Evolutionary conservation across 2,888 invertebrate species (phyloP), one percentile per base, ranked within the genome.

Genomic region (Leptothorax acervorum): DNA sequence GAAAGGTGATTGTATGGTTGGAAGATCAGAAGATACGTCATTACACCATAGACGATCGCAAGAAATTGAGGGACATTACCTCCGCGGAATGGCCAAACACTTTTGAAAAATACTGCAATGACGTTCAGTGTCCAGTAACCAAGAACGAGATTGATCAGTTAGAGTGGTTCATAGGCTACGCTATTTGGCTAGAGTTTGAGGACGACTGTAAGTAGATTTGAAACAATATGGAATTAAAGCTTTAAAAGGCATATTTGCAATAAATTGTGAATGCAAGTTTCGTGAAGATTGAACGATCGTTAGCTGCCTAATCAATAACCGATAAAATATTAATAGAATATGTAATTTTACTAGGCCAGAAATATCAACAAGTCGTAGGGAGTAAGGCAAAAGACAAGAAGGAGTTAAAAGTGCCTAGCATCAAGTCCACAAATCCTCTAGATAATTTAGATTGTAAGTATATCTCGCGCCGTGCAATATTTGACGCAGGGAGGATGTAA

Each of bases 11-110:
- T 35, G 95, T 97, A 1, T 99, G 99, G 99, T 94, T 99, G 79
- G 99, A 99, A 95, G 98, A 98, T 93, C 98, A 98, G 94, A 98
- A 98, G 95, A 98, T 99, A 89, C 96, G 99, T 15, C 97, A 97
- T 89, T 98, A 98, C 90, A 97, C 97, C 93, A 97, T 98, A 82
- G 98, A 98, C 93, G 97, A 98, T 87, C 96, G 98, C 15, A 96
- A 96, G 88, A 96, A 95, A 0, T 94, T 99, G n/a, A 96, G 98
- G 63, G 96, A 97, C 89, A 96, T 97, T 2, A 95, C 96, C 53
- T 96, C 96, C 15, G 91, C 95, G 3, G 95, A 96, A 73, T 99
- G 99, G 99, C 95, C 96, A 57, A 95, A 96, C 85, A 96, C 96
- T 0, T 98, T 97, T 93, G 95, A 96, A 45, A 96, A 96, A 90